phyloP scores from a whole-genome alignment of 2,797 vertebrate species.

The Microctenopoma steveboyesi region DNA sequence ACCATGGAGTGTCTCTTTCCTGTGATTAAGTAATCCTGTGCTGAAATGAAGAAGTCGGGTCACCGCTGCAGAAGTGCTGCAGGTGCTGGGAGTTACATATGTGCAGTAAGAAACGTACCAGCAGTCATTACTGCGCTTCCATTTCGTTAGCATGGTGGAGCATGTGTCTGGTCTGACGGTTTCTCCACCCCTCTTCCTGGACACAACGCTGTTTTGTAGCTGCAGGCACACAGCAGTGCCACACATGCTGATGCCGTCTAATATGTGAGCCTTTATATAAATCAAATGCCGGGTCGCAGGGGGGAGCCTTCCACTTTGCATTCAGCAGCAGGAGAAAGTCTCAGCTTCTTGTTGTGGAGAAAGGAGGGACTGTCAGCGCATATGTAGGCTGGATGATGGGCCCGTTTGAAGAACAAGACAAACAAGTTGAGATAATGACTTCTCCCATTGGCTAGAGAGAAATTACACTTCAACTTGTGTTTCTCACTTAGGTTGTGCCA shows the following conservation, averaged over 20 bases:
- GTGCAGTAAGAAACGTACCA: conserved; percentile 8
- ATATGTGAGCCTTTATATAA: conserved; percentile 22
- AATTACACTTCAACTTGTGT: conserved; percentile 64
- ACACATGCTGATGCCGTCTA: conserved; percentile 22
- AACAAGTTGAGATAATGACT: conserved; percentile 64
- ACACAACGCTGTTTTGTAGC: conserved; percentile 19
- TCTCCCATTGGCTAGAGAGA: conserved; percentile 33
- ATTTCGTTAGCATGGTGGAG: conserved; percentile 12
- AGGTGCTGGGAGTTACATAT: conserved; percentile 23
- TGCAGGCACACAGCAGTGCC: neutral
- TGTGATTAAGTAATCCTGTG: conserved; percentile 26
- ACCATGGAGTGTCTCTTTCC: conserved; percentile 2
- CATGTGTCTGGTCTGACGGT: neutral
- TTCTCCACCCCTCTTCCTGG: conserved; percentile 12
- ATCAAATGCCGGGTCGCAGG: conserved; percentile 24
- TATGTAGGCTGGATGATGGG: conserved; percentile 8
- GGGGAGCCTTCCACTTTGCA: conserved; percentile 28
- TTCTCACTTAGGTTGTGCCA: conserved; percentile 43
- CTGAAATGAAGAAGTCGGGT: conserved; percentile 31
- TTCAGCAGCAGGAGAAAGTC: conserved; percentile 28
- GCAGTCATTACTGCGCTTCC: conserved; percentile 8
- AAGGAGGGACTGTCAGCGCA: conserved; percentile 14
- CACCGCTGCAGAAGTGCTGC: conserved; percentile 14
- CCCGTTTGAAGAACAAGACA: conserved; percentile 52
- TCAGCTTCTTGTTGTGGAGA: conserved; percentile 15